Conservation (phyloP, 2,797 vertebrate genomes). For the Alosa sapidissima region DNA sequence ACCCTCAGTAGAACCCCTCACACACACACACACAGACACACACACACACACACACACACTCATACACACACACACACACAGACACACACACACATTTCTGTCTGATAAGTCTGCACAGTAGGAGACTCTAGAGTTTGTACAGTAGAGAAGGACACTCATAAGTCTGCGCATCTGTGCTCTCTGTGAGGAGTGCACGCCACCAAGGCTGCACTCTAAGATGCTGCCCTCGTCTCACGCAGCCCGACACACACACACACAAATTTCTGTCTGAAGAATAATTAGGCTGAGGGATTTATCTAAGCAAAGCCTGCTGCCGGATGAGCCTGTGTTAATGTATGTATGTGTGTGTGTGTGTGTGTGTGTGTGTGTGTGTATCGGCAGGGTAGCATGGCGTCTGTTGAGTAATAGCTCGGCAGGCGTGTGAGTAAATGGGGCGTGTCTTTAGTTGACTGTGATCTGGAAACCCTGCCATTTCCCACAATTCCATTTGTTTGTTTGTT, state of each 20-base stretch:
- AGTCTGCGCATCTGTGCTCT: not conserved
- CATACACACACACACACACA: too few relatives aligned
- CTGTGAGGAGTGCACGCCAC: too few relatives aligned
- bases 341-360: not conserved
- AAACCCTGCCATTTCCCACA: not conserved
- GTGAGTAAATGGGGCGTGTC: not conserved
- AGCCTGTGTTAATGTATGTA: not conserved
- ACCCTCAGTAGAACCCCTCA: too few relatives aligned
- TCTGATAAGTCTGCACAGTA: too few relatives aligned
- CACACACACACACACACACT: too few relatives aligned
- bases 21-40: too few relatives aligned
- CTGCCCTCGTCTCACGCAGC: not conserved
- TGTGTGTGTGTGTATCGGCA: constrained; percentile 53
- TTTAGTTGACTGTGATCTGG: not conserved
- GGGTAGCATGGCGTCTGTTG: constrained; percentile 39
- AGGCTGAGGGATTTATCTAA: not conserved
- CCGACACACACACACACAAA: not conserved
- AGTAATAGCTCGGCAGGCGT: constrained; percentile 37
- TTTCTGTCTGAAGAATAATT: constrained; percentile 6
- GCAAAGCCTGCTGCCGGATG: not conserved
- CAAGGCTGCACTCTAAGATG: too few relatives aligned
- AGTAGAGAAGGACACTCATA: too few relatives aligned
- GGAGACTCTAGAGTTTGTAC: too few relatives aligned
- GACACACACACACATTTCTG: too few relatives aligned
- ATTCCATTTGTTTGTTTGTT: not conserved